Conservation (phyloP, 2,113 vertebrate species). For the Scopus umbretta region DNA sequence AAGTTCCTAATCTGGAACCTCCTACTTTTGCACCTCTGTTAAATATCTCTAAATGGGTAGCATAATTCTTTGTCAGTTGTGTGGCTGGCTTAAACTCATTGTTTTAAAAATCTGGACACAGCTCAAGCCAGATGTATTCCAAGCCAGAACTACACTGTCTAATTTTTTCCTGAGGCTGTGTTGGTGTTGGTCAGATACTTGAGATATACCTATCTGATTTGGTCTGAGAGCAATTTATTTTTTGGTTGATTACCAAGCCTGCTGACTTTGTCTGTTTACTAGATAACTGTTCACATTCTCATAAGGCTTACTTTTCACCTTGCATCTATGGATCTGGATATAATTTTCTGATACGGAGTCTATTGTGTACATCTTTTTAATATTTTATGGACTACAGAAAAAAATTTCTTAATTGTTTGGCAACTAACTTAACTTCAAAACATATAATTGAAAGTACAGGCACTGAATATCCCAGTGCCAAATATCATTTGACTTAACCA, state of each 20-base stretch:
- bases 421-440: background rate
- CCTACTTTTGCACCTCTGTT: background rate
- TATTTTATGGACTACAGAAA: background rate
- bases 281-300: background rate
- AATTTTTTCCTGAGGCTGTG: background rate
- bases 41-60: background rate
- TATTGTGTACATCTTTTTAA: background rate
- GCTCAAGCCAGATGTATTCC: background rate
- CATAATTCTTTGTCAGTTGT: background rate
- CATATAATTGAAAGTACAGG: background rate
- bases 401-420: background rate
- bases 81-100: background rate
- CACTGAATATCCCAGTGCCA: background rate
- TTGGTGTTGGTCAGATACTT: background rate
- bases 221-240: background rate
- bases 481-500: background rate
- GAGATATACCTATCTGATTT: background rate
- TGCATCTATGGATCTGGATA: background rate
- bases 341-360: background rate
- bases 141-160: background rate
- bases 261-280: background rate
- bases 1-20: background rate
- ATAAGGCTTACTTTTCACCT: background rate
- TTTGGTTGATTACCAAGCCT: background rate
- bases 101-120: background rate